These are phyloP conservation scores for Rhabdornis inornatus DNA, from an alignment of 2,113 vertebrate genomes.

Conservation along the genomic window DNA sequence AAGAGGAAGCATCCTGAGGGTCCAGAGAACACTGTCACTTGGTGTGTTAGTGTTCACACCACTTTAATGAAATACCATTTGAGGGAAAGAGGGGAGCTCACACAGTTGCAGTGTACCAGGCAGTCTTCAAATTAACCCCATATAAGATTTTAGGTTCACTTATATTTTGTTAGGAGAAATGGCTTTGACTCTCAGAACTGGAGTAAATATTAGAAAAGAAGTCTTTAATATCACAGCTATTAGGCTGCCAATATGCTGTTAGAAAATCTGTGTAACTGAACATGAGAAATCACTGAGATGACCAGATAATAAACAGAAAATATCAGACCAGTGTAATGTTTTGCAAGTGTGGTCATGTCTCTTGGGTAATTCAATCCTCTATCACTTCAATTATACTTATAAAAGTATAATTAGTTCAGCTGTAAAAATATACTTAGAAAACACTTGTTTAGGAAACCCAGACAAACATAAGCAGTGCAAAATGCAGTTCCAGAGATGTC, in stretches of 20 bases:
- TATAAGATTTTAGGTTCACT: neutral
- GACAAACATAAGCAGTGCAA: neutral
- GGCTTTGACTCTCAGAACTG: neutral
- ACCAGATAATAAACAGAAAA: neutral
- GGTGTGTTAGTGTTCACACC: neutral
- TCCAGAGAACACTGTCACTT: neutral
- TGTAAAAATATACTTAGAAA: neutral
- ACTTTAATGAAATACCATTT: neutral
- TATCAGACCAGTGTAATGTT: neutral
- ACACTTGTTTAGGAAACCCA: neutral
- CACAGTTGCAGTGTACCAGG: neutral
- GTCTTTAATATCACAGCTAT: neutral
- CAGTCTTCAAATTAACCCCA: neutral
- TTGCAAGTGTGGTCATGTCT: neutral
- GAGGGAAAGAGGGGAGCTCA: neutral
- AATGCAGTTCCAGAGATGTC: neutral
- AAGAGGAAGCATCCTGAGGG: neutral
- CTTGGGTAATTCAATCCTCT: neutral
- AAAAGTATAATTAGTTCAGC: neutral
- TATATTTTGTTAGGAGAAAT: neutral
- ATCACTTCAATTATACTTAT: neutral
- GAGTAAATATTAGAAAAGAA: neutral
- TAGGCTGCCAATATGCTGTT: neutral
- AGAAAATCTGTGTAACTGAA: neutral
- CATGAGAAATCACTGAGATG: neutral